A percentile compares a stretch with the other conserved stretches of the same genome.
Conservation (phyloP, 1,140 invertebrate genomes). For the Andrena cerasifolii region DNA sequence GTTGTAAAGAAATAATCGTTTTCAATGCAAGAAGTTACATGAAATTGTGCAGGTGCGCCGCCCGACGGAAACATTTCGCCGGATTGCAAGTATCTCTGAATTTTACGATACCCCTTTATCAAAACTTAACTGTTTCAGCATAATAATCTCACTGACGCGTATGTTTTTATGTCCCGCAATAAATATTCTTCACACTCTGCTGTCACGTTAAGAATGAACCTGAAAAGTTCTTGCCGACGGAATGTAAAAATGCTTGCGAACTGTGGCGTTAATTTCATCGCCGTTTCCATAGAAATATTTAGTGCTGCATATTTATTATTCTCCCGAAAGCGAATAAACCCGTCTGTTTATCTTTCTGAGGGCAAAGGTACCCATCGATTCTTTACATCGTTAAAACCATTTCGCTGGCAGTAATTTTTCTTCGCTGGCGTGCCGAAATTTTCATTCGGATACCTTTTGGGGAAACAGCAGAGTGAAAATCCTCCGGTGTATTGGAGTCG, state of each 20-base stretch:
- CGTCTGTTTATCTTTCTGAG: not conserved
- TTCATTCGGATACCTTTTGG: not conserved
- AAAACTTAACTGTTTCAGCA: not conserved
- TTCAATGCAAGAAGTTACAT: not conserved
- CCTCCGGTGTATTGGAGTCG: not conserved
- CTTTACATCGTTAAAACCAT: not conserved
- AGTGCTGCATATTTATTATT: no score
- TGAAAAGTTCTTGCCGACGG: slow-evolving; percentile 6
- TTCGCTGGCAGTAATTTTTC: not conserved
- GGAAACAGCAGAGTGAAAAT: no score
- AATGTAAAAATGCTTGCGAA: not conserved
- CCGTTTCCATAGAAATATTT: not conserved
- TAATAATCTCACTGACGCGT: not conserved
- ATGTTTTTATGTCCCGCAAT: no score
- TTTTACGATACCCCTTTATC: not conserved
- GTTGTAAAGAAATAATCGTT: not conserved
- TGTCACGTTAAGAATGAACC: not conserved
- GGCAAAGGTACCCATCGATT: not conserved
- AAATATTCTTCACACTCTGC: not conserved
- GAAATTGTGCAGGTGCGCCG: not conserved
- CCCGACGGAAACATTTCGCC: not conserved
- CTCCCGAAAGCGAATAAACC: no score
- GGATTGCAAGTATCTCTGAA: not conserved
- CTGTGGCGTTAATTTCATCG: not conserved
- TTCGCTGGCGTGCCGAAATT: not conserved